Evolutionary conservation across 2,113 vertebrate species (phyloP), one percentile per base, ranked within the genome.

Genomic region (Microtus richardsoni): DNA sequence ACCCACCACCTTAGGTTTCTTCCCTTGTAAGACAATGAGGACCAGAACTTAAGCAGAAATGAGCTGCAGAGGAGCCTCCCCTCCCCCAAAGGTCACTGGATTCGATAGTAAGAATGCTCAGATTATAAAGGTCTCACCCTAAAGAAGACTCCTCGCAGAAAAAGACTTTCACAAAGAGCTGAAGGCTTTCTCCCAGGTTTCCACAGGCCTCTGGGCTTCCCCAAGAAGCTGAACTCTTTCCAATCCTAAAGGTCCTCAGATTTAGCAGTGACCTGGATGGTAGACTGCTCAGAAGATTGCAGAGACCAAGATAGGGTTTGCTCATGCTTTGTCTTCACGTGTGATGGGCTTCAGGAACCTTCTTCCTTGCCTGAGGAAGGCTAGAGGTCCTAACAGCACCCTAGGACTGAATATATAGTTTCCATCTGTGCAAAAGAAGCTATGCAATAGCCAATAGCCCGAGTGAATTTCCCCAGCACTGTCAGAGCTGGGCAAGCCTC

Each of bases 1-100:
- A 84, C 54, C 78, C 36, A 1, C 91, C 91, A 96, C 94, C 95
- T 97, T 86, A 86, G 39, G 84, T 95, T 83, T 95, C 93, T 93
- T 91, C 68, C 52, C 85, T 92, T 64, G 89, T 79, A 74, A 91
- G 33, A 92, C 88, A 96, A 88, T 88, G 71, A 70, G 62, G 91
- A 78, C 41, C 11, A 30, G 73, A 90, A n/a, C 73, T 95, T 87
- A 66, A 78, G 79, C 71, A 94, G 88, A 97, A 95, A 93, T 93
- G 60, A 52, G 4, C 77, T 79, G 21, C 11, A 21, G 49, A 89
- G 85, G 66, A 60, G 14, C 47, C 41, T 2, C 73, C 77, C 44
- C 60, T 66, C 74, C 84, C 80, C 9, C 30, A 24, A 39, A 60
- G 84, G 82, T 91, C 88, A 58, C 73, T 66, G 71, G 91, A 66